Conservation (phyloP, 2,797 vertebrate species). For the Thunnus albacares region DNA sequence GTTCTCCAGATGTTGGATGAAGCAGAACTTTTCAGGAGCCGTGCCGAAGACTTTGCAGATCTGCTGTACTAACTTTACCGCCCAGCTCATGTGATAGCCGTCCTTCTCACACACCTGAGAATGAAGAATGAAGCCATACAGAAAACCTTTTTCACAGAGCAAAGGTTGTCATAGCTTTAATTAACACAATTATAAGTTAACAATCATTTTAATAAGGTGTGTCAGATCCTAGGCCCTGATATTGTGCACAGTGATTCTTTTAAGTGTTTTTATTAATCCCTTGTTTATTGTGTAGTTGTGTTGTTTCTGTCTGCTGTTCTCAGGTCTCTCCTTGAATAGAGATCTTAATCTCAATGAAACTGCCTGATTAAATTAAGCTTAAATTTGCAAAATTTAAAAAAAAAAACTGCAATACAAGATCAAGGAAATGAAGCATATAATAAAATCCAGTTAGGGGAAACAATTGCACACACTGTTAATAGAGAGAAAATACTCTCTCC, state of each 20-base stretch:
- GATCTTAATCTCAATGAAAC: too few species aligned
- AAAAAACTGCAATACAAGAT: neutral
- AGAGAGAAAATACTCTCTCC: neutral
- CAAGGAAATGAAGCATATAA: neutral
- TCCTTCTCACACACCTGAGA: conserved; percentile 94
- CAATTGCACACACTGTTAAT: neutral
- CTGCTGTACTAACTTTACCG: conserved; percentile 90
- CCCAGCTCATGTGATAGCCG: conserved; percentile 91
- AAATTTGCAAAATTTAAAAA: too few species aligned
- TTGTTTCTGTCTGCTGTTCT: too few species aligned
- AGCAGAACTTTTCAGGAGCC: conserved; percentile 82
- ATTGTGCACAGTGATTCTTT: neutral
- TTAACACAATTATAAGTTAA: neutral
- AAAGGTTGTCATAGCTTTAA: neutral
- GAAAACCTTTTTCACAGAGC: neutral
- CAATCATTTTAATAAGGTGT: neutral
- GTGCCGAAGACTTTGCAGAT: conserved; percentile 87
- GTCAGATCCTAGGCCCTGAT: neutral
- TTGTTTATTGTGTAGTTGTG: too few species aligned
- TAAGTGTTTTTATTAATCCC: too few species aligned
- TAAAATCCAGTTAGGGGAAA: neutral
- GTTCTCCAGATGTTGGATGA: conserved; percentile 90
- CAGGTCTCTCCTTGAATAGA: too few species aligned
- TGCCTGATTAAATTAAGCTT: too few species aligned
- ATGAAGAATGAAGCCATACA: neutral